These are phyloP conservation scores for Drosophila repleta DNA, from an alignment of 1,140 invertebrate genomes.

Conservation along the genomic window DNA sequence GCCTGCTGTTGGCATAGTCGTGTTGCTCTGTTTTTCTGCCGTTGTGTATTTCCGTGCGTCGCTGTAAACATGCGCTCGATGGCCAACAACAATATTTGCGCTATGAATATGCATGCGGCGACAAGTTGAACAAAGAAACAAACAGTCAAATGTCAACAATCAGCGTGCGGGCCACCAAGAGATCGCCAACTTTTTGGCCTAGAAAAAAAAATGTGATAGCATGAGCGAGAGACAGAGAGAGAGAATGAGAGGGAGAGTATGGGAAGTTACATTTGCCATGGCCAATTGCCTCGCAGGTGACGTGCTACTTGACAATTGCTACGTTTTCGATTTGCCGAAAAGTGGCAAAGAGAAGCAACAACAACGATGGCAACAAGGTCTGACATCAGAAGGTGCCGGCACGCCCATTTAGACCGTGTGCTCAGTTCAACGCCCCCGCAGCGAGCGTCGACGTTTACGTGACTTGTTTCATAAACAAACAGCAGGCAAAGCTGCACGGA, in stretches of 20 bases:
- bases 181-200: conserved; percentile 46
- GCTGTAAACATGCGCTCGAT: conserved; percentile 4
- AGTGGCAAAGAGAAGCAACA: conserved; percentile 50
- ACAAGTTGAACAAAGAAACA: conserved; percentile 60
- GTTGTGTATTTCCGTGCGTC: conserved; percentile 23
- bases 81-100: conserved; percentile 40
- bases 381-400: conserved; percentile 47
- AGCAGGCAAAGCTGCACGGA: conserved; percentile 74
- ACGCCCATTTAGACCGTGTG: conserved; percentile 66
- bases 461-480: conserved; percentile 82
- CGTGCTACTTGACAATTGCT: conserved; percentile 78
- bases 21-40: not conserved
- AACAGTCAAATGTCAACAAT: conserved; percentile 42
- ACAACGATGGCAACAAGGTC: conserved; percentile 44
- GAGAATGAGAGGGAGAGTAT: not conserved
- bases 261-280: conserved; percentile 45
- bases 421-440: conserved; percentile 74
- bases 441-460: conserved; percentile 66
- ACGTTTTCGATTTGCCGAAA: conserved; percentile 77
- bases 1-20: conserved; percentile 13
- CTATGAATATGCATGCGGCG: conserved; percentile 66
- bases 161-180: conserved; percentile 20
- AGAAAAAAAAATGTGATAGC: conserved; percentile 32
- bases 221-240: conserved; percentile 6
- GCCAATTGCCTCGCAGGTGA: conserved; percentile 61